These are phyloP conservation scores for Balaenoptera acutorostrata DNA, from an alignment of 2,113 vertebrate genomes.

Conservation along the genomic window DNA sequence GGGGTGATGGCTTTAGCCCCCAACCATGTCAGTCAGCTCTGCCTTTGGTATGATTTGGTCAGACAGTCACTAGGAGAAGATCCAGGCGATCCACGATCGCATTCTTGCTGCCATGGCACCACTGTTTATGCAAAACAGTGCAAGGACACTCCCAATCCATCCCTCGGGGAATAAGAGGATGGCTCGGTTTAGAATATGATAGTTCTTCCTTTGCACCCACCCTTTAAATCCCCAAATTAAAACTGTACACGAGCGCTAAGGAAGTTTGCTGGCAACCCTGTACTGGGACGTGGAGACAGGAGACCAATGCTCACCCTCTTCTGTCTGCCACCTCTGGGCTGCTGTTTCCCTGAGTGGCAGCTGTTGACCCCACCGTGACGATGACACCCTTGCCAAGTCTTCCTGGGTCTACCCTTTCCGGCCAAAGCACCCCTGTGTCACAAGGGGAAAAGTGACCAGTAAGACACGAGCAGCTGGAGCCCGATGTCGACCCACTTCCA, in stretches of 20 bases:
- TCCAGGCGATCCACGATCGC: fast-evolving
- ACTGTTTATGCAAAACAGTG: not conserved
- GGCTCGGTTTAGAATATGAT: fast-evolving
- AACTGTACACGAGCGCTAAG: fast-evolving
- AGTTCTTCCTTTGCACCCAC: not conserved
- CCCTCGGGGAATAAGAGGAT: not conserved
- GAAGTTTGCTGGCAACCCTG: fast-evolving
- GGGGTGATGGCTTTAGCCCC: not conserved
- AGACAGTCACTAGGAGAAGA: not conserved
- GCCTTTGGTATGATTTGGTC: not conserved
- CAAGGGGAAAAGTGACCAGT: not conserved
- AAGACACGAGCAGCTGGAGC: not conserved
- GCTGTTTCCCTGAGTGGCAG: not conserved
- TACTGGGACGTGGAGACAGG: fast-evolving
- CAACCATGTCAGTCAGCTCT: fast-evolving
- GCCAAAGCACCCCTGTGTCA: not conserved
- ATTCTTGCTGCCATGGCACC: fast-evolving
- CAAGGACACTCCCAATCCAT: not conserved
- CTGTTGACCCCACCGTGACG: not conserved
- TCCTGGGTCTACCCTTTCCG: not conserved
- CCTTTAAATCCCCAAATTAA: not conserved
- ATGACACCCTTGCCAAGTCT: not conserved
- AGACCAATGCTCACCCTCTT: not conserved
- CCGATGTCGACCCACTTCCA: not conserved
- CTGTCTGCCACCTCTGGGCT: not conserved